These are phyloP conservation scores for Trichopoda pennipes DNA, from an alignment of 2,888 invertebrate genomes.

Conservation along the genomic window DNA sequence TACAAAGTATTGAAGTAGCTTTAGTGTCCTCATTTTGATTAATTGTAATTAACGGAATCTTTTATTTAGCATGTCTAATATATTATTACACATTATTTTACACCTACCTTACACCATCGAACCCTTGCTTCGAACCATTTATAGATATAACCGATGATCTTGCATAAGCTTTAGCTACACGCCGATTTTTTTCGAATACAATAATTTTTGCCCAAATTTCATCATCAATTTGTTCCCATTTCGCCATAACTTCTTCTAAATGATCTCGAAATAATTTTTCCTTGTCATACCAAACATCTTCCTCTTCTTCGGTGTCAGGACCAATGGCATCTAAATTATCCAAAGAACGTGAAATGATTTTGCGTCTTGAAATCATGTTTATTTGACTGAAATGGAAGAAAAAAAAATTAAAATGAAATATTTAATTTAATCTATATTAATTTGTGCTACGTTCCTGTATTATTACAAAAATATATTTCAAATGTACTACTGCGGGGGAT, in stretches of 20 bases:
- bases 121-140: slow-evolving; percentile 96
- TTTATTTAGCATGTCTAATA: no score
- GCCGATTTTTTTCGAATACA: slow-evolving; percentile 95
- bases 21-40: no score
- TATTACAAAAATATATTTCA: no score
- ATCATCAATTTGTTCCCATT: slow-evolving; percentile 98
- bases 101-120: slow-evolving; percentile 95
- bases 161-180: slow-evolving; percentile 98
- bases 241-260: slow-evolving; percentile 96
- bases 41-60: no score
- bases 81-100: not conserved
- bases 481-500: no score
- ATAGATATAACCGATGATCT: slow-evolving; percentile 96
- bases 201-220: slow-evolving; percentile 99
- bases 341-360: slow-evolving; percentile 93
- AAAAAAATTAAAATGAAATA: no score
- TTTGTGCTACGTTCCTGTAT: no score
- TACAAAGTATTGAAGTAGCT: no score
- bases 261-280: slow-evolving; percentile 97
- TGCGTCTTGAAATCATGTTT: slow-evolving; percentile 93
- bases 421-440: no score
- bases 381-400: slow-evolving; percentile 57
- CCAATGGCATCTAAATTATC: slow-evolving; percentile 92
- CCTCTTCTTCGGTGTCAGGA: slow-evolving; percentile 86
- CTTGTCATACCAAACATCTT: slow-evolving; percentile 94